These are phyloP conservation scores for Drosophila varians DNA, from an alignment of 1,140 invertebrate species.

Conservation along the genomic window DNA sequence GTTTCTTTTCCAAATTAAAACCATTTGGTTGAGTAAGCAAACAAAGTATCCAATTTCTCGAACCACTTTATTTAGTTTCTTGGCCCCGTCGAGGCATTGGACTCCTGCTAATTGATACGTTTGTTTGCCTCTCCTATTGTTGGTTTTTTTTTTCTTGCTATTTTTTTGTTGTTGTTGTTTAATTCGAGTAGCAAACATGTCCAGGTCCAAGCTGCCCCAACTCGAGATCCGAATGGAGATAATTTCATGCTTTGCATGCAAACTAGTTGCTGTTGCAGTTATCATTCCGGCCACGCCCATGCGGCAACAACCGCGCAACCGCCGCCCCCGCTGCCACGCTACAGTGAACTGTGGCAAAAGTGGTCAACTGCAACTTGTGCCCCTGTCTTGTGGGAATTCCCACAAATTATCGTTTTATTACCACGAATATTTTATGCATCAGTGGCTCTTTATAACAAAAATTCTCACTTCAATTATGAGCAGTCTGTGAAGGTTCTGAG, in stretches of 20 bases:
- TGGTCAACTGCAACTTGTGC: conserved; percentile 31
- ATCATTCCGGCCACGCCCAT: conserved; percentile 43
- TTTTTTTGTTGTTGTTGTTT: too few species aligned
- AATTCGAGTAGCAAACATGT: conserved; percentile 54
- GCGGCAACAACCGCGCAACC: not conserved
- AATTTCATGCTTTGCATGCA: conserved; percentile 56
- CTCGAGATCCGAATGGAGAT: conserved; percentile 50
- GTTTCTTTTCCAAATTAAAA: conserved; percentile 1
- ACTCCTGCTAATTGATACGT: conserved; percentile 64
- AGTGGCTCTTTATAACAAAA: conserved; percentile 22
- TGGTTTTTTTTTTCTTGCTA: conserved; percentile 12
- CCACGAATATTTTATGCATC: conserved; percentile 16
- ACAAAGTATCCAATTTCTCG: conserved; percentile 12
- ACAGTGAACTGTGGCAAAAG: conserved; percentile 48
- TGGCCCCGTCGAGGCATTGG: conserved; percentile 16
- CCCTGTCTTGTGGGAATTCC: conserved; percentile 35
- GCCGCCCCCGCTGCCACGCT: conserved; percentile 31
- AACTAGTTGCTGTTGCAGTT: conserved; percentile 37
- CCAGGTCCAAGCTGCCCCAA: conserved; percentile 27
- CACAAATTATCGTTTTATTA: conserved; percentile 21
- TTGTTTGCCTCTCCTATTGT: conserved; percentile 30
- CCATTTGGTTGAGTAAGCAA: not conserved
- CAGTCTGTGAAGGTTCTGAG: not conserved
- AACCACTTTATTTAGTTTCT: conserved; percentile 7
- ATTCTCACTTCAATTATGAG: conserved; percentile 44